phyloP scores from a whole-genome alignment of 2,888 invertebrate species.

The Lottia scabra region DNA sequence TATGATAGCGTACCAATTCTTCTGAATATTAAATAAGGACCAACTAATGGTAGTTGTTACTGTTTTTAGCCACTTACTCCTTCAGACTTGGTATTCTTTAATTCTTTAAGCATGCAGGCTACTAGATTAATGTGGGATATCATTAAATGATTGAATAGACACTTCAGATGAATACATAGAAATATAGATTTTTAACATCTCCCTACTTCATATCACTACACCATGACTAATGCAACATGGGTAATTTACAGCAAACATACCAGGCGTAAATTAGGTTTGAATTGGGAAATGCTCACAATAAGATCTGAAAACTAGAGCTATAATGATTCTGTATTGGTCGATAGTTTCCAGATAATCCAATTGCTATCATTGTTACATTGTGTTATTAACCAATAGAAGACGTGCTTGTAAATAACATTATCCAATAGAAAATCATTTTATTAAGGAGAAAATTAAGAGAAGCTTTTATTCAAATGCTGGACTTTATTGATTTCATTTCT shows the following conservation, averaged over 20 bases:
- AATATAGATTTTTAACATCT: neutral
- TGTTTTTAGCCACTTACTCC: too few species aligned
- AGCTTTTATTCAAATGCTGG: too few species aligned
- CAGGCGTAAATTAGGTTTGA: neutral
- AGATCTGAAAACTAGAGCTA: neutral
- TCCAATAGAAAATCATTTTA: neutral
- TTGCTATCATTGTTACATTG: neutral
- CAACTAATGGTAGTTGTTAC: too few species aligned
- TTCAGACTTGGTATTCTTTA: too few species aligned
- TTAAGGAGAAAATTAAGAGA: too few species aligned
- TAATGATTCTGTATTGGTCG: neutral
- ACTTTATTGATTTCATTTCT: too few species aligned
- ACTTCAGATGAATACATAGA: too few species aligned
- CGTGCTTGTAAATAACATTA: neutral
- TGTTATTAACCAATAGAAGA: neutral
- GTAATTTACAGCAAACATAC: conserved; percentile 1
- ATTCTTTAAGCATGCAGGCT: too few species aligned
- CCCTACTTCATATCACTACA: neutral
- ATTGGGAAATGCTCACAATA: neutral
- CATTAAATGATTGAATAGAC: too few species aligned
- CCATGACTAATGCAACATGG: conserved; percentile 1
- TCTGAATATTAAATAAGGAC: too few species aligned
- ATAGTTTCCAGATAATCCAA: neutral
- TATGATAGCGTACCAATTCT: too few species aligned
- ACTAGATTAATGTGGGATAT: too few species aligned